phyloP scores from a whole-genome alignment of 2,888 invertebrate genomes.

The Lasioglossum morio region DNA sequence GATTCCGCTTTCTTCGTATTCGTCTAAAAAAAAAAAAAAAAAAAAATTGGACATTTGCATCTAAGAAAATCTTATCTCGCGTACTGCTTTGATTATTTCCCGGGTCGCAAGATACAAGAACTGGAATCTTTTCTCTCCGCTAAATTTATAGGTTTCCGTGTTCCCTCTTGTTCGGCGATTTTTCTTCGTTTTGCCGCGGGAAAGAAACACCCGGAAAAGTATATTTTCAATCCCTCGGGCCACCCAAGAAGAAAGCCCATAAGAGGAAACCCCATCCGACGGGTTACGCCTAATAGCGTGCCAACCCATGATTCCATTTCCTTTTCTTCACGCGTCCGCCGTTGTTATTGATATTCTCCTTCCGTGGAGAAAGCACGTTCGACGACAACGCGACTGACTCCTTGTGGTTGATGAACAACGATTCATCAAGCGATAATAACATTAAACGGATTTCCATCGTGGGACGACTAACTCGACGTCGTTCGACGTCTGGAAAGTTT shows the following conservation, averaged over 20 bases:
- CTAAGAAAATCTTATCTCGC: not conserved
- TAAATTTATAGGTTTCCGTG: not conserved
- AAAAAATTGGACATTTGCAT: too few relatives aligned
- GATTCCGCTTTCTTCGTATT: too few relatives aligned
- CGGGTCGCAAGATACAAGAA: not conserved
- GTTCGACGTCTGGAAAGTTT: not conserved
- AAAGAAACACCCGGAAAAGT: constrained; percentile 8
- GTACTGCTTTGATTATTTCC: not conserved
- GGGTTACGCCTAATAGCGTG: constrained; percentile 42
- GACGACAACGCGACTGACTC: not conserved
- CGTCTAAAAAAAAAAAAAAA: too few relatives aligned
- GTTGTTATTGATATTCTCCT: not conserved
- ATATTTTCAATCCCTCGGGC: constrained; percentile 27
- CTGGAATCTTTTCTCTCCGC: not conserved
- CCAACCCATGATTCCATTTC: constrained; percentile 12
- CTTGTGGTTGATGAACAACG: not conserved
- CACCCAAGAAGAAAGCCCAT: constrained; percentile 3
- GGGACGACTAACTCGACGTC: not conserved
- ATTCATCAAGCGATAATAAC: not conserved
- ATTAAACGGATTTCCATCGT: not conserved
- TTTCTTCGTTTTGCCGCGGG: constrained; percentile 9
- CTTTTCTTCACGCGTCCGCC: not conserved
- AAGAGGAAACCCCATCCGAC: constrained; percentile 4
- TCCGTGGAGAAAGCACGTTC: not conserved
- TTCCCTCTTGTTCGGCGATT: not conserved